Base-by-base conservation (phyloP, 2,888 invertebrate species). In the Papilio protenor region DNA sequence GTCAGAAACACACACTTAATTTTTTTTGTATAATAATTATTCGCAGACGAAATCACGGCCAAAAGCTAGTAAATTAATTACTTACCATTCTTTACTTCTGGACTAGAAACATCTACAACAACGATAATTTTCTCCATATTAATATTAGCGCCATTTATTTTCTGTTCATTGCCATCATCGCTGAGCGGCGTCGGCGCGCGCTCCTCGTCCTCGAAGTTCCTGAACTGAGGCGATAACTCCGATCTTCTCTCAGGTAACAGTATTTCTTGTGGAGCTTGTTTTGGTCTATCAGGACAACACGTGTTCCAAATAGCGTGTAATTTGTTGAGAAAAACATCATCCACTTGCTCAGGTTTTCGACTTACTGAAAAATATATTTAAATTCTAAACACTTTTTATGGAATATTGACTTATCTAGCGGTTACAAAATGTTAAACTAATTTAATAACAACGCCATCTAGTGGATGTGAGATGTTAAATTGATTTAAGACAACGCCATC, bases 251-350 rank as follows among this genome's bases (percentile, higher is more conserved):
- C 91, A 0, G 87, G 88, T 0, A 84, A 27, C 0, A 83, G 81
- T 0, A 84, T 16, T 8, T 89, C 90, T 69, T 82, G 84, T 0
- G 88, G 85, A 0, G 69, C 21, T 33, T 84, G 81, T 1, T 82
- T 85, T 52, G 85, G 88, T 0, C 94, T 81, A 59, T 93, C 91
- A 0, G 92, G 92, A 49, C 94, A 92, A 73, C 91, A 92, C 0
- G 85, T 84, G 81, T 88, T 86, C 94, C 94, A 94, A 0, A 94
- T 81, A 0, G 80, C 80, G 78, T 92, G 87, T 0, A 94, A 84
- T 59, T 87, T 86, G 6, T 81, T 80, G 0, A 94, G 83, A 61
- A 92, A 88, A 0, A 79, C 6, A 0, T 91, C 90, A 0, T 84
- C 88, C 0, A 94, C 81, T 47, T 90, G 87, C 1, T 83, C 80